Base-by-base conservation (phyloP, 2,888 invertebrate species). In the Pammene aurita region DNA sequence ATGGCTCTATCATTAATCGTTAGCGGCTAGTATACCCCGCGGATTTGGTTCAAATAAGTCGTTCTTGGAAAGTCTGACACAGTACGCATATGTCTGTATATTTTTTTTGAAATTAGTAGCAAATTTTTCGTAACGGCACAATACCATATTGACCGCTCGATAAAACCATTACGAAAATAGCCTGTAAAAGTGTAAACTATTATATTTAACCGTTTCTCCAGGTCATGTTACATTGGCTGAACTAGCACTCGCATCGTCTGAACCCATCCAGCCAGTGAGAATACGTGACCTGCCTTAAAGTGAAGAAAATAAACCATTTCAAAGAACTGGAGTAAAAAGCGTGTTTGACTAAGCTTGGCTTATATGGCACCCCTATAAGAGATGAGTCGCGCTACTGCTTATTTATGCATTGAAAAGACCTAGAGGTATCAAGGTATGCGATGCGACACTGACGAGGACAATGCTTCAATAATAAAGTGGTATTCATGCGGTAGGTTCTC, bases 341-440 rank as follows among this genome's bases (percentile, higher is more conserved):
- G 66, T 73, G 71, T 72, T 68, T 71, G 66, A 64, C 67, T 58
- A 69, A 71, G 72, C 72, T 65, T 70, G 56, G 70, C 73, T 71
- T 66, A 63, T 71, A 73, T 72, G 71, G 67, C 41, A 46, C 64
- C 68, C n/a, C 71, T 34, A 34, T 54, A 54, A 74, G 73, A 70
- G 70, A 66, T 62, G 71, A 60, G 74, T 74, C 73, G 74, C 71
- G 65, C 56, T 67, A 60, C 74, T 73, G 67, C 68, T 74, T 73
- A 75, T 70, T 74, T 76, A 76, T 74, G 73, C 74, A 74, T 72
- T 67, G 72, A 52, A 42, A 42, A 42, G 42, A 50, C 18, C 5
- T 18, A 18, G 18, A 50, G 7, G 7, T 4, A 1, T 26, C 26
- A 34, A 52, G 13, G 52, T 34, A 26, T 41, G 2, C 10, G 13